phyloP scores from a whole-genome alignment of 2,113 vertebrate species.

The Clarias macrocephalus region DNA sequence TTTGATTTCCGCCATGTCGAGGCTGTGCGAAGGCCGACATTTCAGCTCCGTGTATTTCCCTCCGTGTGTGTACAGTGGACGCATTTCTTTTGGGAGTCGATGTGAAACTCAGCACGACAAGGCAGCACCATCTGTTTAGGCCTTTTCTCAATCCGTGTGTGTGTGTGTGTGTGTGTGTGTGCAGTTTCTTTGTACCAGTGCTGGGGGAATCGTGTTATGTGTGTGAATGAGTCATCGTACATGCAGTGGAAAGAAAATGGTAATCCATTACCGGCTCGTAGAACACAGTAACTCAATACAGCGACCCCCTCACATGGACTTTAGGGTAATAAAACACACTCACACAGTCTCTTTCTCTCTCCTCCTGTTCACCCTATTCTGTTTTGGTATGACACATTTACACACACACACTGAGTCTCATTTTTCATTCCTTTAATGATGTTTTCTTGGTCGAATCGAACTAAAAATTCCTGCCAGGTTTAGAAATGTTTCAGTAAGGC shows the following conservation, averaged over 20 bases:
- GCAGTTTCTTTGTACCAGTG: not conserved
- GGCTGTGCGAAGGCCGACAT: not conserved
- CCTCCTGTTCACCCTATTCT: not conserved
- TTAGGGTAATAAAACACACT: not conserved
- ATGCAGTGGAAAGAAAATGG: not conserved
- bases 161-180: not conserved
- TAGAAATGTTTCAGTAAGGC: not conserved
- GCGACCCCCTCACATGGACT: not conserved
- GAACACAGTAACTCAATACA: slow-evolving; percentile 22
- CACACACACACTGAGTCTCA: not conserved
- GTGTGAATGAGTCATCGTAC: slow-evolving; percentile 29
- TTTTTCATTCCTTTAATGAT: not conserved
- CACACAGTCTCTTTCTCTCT: not conserved
- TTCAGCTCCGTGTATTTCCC: slow-evolving; percentile 1
- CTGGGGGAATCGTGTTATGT: slow-evolving; percentile 1
- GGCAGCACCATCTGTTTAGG: slow-evolving; percentile 40
- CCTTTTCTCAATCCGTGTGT: slow-evolving; percentile 22
- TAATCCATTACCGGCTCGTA: not conserved
- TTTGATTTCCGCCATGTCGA: not conserved
- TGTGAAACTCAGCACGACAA: slow-evolving; percentile 39
- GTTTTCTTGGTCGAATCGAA: not conserved
- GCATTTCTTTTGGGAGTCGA: slow-evolving; percentile 35
- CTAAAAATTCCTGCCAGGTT: not conserved
- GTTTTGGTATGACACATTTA: not conserved
- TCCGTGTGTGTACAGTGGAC: not conserved